phyloP scores from a whole-genome alignment of 92 coral and sea anemone species.

The Virgularia gustaviana region DNA sequence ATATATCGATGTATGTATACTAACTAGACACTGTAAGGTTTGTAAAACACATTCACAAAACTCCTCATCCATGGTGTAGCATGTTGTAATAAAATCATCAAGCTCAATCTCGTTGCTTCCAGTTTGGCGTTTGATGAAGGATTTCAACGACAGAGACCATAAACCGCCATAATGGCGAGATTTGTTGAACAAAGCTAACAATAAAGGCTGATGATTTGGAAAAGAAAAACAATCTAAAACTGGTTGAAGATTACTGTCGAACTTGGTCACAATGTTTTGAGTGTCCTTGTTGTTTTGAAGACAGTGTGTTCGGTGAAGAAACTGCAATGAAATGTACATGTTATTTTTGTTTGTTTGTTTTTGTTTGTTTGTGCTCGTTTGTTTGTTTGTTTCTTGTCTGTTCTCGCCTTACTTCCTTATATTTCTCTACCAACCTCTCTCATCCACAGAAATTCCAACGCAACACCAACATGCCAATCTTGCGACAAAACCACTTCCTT shows the following conservation, averaged over 20 bases:
- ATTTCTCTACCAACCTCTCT: slow-evolving; percentile 38
- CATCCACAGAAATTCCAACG: slow-evolving; percentile 17
- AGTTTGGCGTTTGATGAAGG: neutral
- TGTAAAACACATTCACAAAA: neutral
- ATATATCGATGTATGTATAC: slow-evolving; percentile 11
- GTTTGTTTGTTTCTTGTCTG: too few species aligned
- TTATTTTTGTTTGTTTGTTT: too few species aligned
- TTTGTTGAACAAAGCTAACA: neutral
- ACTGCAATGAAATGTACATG: neutral
- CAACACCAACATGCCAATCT: slow-evolving; percentile 7
- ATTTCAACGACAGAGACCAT: slow-evolving; percentile 27
- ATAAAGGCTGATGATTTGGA: neutral
- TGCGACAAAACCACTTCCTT: neutral
- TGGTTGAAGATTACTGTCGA: slow-evolving; percentile 16
- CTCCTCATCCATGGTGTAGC: neutral
- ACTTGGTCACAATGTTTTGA: neutral
- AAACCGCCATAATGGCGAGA: slow-evolving; percentile 18
- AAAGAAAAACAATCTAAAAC: neutral
- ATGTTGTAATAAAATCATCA: neutral
- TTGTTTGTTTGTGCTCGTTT: too few species aligned
- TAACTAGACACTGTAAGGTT: slow-evolving; percentile 5
- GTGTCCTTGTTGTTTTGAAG: neutral
- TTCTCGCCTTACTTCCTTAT: too few species aligned
- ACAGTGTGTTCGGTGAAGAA: neutral
- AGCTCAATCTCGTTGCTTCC: too few species aligned